These are phyloP conservation scores for Damaliscus lunatus DNA, from an alignment of 2,113 vertebrate species.

Conservation along the genomic window DNA sequence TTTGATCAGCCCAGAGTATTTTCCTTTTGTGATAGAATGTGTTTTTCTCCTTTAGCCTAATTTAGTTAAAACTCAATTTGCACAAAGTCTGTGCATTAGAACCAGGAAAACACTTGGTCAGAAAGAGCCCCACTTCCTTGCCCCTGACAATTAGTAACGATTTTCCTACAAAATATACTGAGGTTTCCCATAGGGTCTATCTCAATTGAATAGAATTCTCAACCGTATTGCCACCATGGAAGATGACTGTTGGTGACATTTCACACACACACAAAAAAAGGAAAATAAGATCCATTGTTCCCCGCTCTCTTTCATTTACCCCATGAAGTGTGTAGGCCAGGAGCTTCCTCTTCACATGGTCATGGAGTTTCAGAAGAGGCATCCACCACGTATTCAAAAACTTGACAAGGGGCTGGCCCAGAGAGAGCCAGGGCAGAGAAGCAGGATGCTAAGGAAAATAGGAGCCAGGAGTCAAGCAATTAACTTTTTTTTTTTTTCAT, in stretches of 20 bases:
- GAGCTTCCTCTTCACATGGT: conserved; percentile 17
- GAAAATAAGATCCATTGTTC: conserved; percentile 15
- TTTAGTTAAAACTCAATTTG: conserved; percentile 68
- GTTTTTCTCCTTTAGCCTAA: not conserved
- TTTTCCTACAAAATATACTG: conserved; percentile 54
- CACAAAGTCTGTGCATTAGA: conserved; percentile 36
- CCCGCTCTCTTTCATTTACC: conserved; percentile 26
- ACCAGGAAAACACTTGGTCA: conserved; percentile 59
- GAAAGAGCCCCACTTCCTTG: conserved; percentile 60
- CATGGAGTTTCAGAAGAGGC: conserved; percentile 21
- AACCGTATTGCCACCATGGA: conserved; percentile 1
- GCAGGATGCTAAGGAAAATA: conserved; percentile 43
- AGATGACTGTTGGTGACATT: conserved; percentile 51
- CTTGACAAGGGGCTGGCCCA: not conserved
- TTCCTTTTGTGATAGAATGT: not conserved
- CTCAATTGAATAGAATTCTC: conserved; percentile 18
- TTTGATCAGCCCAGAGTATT: not conserved
- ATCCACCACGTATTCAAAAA: not conserved
- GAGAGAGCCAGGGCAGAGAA: conserved; percentile 48
- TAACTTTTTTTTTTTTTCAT: conserved; percentile 75
- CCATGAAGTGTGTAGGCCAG: not conserved
- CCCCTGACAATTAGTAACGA: conserved; percentile 66
- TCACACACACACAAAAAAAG: conserved; percentile 14
- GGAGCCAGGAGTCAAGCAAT: conserved; percentile 71
- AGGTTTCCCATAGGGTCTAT: conserved; percentile 15